Evolutionary conservation across 2,888 invertebrate genomes (phyloP).

Genomic region (Penaeus monodon): DNA sequence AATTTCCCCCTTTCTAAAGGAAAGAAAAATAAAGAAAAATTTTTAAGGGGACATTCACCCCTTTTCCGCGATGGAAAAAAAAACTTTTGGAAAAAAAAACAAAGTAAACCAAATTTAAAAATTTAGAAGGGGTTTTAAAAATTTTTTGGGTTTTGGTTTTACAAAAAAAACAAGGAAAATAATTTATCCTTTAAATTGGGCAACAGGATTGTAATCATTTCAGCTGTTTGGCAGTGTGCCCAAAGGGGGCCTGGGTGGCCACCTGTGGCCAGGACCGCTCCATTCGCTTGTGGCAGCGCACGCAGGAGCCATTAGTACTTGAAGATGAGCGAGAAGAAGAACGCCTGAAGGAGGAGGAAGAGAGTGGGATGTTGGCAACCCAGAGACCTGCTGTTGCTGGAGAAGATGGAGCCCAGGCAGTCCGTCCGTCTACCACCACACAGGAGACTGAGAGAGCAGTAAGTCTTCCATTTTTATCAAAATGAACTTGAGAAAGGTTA

Average conservation of each 20-base stretch:
- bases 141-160: too few species aligned
- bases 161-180: too few species aligned
- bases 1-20: too few species aligned
- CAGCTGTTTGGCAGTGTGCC: conserved; percentile 84
- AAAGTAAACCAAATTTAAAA: too few species aligned
- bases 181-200: too few species aligned
- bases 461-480: conserved; percentile 69
- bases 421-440: conserved; percentile 88
- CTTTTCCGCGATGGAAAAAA: too few species aligned
- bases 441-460: conserved; percentile 88
- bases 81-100: too few species aligned
- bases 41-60: too few species aligned
- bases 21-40: too few species aligned
- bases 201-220: too few species aligned
- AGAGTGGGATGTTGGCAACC: conserved; percentile 66
- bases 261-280: conserved; percentile 91
- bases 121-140: too few species aligned
- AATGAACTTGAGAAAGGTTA: too few species aligned
- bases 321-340: conserved; percentile 91
- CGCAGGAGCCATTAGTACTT: conserved; percentile 90
- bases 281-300: conserved; percentile 86
- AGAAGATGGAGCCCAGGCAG: conserved; percentile 79
- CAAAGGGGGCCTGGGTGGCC: conserved; percentile 78
- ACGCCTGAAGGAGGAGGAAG: conserved; percentile 78
- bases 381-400: conserved; percentile 67